A percentile compares a stretch with the other conserved stretches of the same genome.
These are phyloP conservation scores for Oreochromis aureus DNA, from an alignment of 2,113 vertebrate genomes.

Conservation along the genomic window DNA sequence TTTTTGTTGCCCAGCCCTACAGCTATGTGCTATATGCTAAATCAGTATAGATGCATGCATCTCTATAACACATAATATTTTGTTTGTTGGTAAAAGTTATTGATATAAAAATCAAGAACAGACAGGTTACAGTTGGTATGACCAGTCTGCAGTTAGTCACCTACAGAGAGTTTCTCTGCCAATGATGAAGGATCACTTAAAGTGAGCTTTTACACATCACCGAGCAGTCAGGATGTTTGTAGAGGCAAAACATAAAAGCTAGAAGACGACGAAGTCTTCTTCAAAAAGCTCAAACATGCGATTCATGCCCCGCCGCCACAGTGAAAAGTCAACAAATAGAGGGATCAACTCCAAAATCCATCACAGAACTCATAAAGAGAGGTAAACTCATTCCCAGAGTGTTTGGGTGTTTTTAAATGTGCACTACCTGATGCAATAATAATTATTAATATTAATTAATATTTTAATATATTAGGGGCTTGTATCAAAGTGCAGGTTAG, in stretches of 20 bases:
- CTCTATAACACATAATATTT: neutral
- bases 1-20: neutral
- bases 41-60: neutral
- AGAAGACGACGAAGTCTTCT: neutral
- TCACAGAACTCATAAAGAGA: neutral
- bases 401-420: neutral
- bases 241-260: neutral
- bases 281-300: neutral
- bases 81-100: neutral
- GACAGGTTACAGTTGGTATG: neutral
- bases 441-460: neutral
- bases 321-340: neutral
- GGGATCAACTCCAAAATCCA: neutral
- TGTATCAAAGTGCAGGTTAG: neutral
- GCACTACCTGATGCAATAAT: neutral
- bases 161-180: neutral
- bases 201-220: neutral
- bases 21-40: neutral
- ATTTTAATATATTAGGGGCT: fast-evolving
- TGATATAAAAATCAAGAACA: neutral
- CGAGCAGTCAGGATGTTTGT: neutral
- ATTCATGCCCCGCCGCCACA: fast-evolving
- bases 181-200: neutral
- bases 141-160: neutral
- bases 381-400: neutral